Conservation (phyloP, 1,140 invertebrate species). For the Eumaeus atala region DNA sequence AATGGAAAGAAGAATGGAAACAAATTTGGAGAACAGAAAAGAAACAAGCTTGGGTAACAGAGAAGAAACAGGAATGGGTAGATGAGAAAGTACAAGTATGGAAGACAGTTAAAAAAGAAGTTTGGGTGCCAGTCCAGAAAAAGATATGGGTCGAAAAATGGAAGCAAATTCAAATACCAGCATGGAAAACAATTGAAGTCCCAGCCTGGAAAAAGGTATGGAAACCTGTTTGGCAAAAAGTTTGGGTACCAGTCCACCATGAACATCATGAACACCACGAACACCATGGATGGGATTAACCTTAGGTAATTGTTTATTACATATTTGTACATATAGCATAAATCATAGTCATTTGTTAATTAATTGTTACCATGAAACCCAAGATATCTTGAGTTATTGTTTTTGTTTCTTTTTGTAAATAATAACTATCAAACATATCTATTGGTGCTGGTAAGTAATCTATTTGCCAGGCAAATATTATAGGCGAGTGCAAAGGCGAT, state of each 20-base stretch:
- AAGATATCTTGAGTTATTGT: constrained; percentile 31
- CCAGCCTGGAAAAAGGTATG: constrained; percentile 83
- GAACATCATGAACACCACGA: constrained; percentile 73
- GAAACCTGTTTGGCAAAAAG: constrained; percentile 85
- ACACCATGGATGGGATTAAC: constrained; percentile 78
- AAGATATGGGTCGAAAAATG: constrained; percentile 86
- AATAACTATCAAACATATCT: constrained; percentile 14
- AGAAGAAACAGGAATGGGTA: constrained; percentile 85
- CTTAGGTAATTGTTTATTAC: constrained; percentile 33
- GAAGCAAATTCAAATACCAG: constrained; percentile 79
- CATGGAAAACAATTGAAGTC: constrained; percentile 81
- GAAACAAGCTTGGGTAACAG: constrained; percentile 83
- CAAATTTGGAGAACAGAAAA: constrained; percentile 84
- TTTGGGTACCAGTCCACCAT: constrained; percentile 79
- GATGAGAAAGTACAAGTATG: constrained; percentile 84
- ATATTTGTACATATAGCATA: constrained; percentile 52
- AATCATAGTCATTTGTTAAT: constrained; percentile 56
- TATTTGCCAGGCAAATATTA: constrained; percentile 19
- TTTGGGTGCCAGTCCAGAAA: constrained; percentile 86
- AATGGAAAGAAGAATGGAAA: constrained; percentile 85
- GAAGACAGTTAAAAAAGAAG: constrained; percentile 84
- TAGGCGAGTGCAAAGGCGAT: constrained; percentile 16
- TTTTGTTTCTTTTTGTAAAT: constrained; percentile 26
- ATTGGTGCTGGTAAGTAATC: constrained; percentile 33
- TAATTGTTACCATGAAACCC: constrained; percentile 54